These are phyloP conservation scores for Apantesis nais DNA, from an alignment of 2,888 invertebrate genomes.

Conservation along the genomic window DNA sequence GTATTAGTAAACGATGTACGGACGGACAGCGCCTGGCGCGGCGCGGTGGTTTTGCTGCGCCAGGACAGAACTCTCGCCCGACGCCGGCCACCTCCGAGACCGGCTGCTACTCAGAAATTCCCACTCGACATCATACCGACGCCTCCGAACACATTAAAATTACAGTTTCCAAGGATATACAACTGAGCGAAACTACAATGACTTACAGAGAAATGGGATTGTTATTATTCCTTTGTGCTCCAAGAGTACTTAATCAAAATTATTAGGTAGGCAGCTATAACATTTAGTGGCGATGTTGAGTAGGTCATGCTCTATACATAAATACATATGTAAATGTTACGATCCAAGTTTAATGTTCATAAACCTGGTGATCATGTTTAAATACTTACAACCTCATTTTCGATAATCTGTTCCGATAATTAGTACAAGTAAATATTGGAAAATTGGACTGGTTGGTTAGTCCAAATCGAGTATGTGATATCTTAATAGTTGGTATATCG, in stretches of 20 bases:
- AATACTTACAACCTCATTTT: neutral
- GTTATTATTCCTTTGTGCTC: slow-evolving; percentile 81
- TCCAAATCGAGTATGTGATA: neutral
- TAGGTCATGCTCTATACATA: slow-evolving; percentile 50
- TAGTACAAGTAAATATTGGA: neutral
- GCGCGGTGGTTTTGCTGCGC: slow-evolving; percentile 29
- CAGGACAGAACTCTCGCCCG: slow-evolving; percentile 43
- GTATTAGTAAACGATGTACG: slow-evolving; percentile 59
- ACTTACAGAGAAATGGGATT: slow-evolving; percentile 74
- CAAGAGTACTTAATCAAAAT: slow-evolving; percentile 79
- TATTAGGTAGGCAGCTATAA: slow-evolving; percentile 61
- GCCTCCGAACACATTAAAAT: slow-evolving; percentile 82
- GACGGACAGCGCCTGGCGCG: slow-evolving; percentile 26
- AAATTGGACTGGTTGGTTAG: neutral
- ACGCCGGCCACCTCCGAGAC: slow-evolving; percentile 60
- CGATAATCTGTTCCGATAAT: neutral
- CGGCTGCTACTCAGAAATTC: slow-evolving; percentile 62
- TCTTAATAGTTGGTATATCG: neutral
- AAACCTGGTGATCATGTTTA: neutral
- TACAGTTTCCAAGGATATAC: slow-evolving; percentile 80
- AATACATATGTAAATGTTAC: slow-evolving; percentile 4
- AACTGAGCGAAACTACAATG: slow-evolving; percentile 71
- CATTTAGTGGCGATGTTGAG: slow-evolving; percentile 57
- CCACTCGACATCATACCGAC: slow-evolving; percentile 71
- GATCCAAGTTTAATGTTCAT: neutral